A percentile compares a stretch with the other conserved stretches of the same genome.
Evolutionary conservation across 1,140 invertebrate genomes (phyloP).

Genomic region (Eupeodes corollae): DNA sequence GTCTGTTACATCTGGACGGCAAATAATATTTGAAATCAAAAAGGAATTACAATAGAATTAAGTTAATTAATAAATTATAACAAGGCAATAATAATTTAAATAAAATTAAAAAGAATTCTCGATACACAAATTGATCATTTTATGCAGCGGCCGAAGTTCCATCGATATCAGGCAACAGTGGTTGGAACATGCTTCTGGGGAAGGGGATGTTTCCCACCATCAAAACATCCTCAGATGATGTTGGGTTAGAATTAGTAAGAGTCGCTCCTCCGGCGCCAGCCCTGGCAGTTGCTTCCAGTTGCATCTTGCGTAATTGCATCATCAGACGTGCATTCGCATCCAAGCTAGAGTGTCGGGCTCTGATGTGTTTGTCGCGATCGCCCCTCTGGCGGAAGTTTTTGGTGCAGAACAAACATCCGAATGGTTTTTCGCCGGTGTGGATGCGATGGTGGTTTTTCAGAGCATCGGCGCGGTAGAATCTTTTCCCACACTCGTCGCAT

Average conservation of each 20-base stretch:
- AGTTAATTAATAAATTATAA: too few species aligned
- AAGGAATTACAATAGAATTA: not conserved
- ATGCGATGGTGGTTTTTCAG: slow-evolving; percentile 51
- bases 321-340: slow-evolving; percentile 29
- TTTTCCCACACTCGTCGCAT: slow-evolving; percentile 52
- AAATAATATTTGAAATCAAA: not conserved
- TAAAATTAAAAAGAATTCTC: not conserved
- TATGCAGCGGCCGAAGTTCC: slow-evolving; percentile 3
- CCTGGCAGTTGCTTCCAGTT: slow-evolving; percentile 23
- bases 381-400: slow-evolving; percentile 52
- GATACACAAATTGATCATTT: slow-evolving; percentile 15
- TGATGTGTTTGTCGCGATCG: slow-evolving; percentile 47
- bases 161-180: slow-evolving; percentile 9
- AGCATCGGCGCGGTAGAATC: slow-evolving; percentile 48
- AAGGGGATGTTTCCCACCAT: slow-evolving; percentile 11
- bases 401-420: slow-evolving; percentile 52
- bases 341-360: slow-evolving; percentile 42
- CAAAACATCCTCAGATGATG: slow-evolving; percentile 2
- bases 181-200: slow-evolving; percentile 9
- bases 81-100: too few species aligned
- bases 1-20: slow-evolving; percentile 10
- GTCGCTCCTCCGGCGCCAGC: not conserved
- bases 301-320: slow-evolving; percentile 33
- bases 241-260: not conserved
- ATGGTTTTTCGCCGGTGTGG: slow-evolving; percentile 59